Evolutionary conservation across 1,140 invertebrate genomes (phyloP), one percentile per base, ranked within the genome.

Genomic region (Medauroidea extradentata): DNA sequence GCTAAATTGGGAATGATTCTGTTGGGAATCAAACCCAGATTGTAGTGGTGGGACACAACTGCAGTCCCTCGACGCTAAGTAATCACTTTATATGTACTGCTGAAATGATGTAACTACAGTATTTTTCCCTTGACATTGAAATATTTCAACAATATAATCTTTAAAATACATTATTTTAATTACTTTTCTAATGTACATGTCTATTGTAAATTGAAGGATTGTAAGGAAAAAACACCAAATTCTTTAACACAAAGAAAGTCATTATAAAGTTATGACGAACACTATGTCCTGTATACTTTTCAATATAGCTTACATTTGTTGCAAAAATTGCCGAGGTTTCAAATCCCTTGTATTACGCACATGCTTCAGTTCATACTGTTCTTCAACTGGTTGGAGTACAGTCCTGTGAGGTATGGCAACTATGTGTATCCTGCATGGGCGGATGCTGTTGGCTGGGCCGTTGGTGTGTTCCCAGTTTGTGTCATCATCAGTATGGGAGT

Each of bases 321-420:
- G n/a, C 38, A 39, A 39, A 39, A 39, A n/a, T 11, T 39, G n/a
- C 38, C 38, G n/a, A 39, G 9, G n/a, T 11, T 11, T n/a, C n/a
- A 46, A 46, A 21, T 21, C 48, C 14, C 29, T 5, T 50, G 14
- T 29, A 11, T 73, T 53, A n/a, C n/a, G n/a, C n/a, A n/a, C n/a
- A 51, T 66, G 56, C 74, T 73, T 27, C 72, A 89, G 87, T 88
- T 89, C 63, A 87, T 93, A 38, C 73, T 93, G 18, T 83, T 89
- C 53, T 91, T 92, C 74, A 91, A 90, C 66, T 89, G 87, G 87
- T 81, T 91, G 23, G 86, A 91, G 64, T 91, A 91, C 68, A 85
- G 86, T 55, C 87, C 87, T 0, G 80, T 87, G 0, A 83, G 78
- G 0, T 88, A 87, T 63, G 91, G 90, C 0, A 76, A 81, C 52